Evolutionary conservation across 1,140 invertebrate genomes (phyloP).

Genomic region (Liolophura sinensis): DNA sequence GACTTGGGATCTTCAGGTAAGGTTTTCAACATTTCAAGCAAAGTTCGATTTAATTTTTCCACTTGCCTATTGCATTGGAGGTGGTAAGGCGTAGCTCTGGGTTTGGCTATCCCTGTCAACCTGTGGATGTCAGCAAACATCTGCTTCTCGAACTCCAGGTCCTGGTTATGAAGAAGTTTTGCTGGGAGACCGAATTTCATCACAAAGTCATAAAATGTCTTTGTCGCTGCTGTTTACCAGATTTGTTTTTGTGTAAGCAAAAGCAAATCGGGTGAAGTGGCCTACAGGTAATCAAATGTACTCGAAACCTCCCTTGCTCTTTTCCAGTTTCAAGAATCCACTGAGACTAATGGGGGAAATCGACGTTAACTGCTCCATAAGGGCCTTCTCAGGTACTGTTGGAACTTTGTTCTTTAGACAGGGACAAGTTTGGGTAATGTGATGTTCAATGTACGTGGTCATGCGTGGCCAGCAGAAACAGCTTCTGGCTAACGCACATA

Average conservation of each 20-base stretch:
- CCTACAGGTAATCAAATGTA: slow-evolving; percentile 35
- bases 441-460: slow-evolving; percentile 13
- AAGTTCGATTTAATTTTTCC: slow-evolving; percentile 9
- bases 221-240: not conserved
- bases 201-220: slow-evolving; percentile 13
- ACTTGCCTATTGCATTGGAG: not conserved
- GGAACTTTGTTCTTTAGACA: slow-evolving; percentile 10
- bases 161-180: not conserved
- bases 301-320: slow-evolving; percentile 19
- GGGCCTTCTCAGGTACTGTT: slow-evolving; percentile 1
- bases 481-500: slow-evolving; percentile 5
- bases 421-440: slow-evolving; percentile 1
- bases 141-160: slow-evolving; percentile 3
- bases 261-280: slow-evolving; percentile 28
- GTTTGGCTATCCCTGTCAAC: not conserved
- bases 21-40: slow-evolving; percentile 19
- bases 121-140: not conserved
- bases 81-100: too few relatives aligned
- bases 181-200: slow-evolving; percentile 3
- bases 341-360: slow-evolving; percentile 16
- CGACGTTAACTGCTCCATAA: slow-evolving; percentile 12
- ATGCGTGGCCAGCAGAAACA: slow-evolving; percentile 27
- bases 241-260: slow-evolving; percentile 18
- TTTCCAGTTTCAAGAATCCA: slow-evolving; percentile 24
- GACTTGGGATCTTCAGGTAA: slow-evolving; percentile 13